Conservation (phyloP, 2,797 vertebrate genomes). For the Urophycis tenuis region DNA sequence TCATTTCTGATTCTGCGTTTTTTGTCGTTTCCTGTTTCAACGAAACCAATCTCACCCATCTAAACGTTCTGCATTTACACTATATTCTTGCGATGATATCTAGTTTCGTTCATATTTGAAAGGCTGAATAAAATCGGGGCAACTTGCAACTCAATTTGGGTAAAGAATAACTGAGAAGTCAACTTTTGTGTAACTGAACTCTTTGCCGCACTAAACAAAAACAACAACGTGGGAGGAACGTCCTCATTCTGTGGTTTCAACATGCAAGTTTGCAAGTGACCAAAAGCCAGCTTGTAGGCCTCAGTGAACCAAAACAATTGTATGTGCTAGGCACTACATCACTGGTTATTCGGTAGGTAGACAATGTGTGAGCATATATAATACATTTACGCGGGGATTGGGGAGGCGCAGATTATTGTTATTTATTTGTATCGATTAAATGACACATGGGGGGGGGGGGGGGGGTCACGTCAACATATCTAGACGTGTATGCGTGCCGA, state of each 20-base stretch:
- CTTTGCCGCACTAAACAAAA: not conserved
- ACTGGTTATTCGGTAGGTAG: not conserved
- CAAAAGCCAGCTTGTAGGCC: too few relatives aligned
- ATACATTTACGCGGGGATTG: not conserved
- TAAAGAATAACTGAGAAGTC: not conserved
- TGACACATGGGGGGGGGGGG: not conserved
- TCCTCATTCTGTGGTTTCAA: not conserved
- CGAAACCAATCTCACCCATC: not conserved
- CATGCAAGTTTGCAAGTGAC: not conserved
- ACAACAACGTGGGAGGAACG: not conserved
- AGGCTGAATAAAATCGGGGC: too few relatives aligned
- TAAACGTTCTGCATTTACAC: not conserved
- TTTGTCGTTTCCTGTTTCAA: not conserved
- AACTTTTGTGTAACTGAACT: not conserved
- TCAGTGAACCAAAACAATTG: too few relatives aligned
- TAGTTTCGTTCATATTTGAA: not conserved
- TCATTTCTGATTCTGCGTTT: not conserved
- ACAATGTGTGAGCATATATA: not conserved
- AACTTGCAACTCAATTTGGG: too few relatives aligned
- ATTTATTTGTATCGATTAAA: not conserved
- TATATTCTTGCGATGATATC: not conserved
- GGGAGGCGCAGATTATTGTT: not conserved
- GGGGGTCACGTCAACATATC: not conserved
- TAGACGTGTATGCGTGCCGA: conserved; percentile 66
- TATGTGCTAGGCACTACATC: not conserved